A percentile compares a stretch with the other conserved stretches of the same genome.
These are phyloP conservation scores for Polyommatus iphigenia DNA, from an alignment of 2,888 invertebrate genomes.

Conservation along the genomic window DNA sequence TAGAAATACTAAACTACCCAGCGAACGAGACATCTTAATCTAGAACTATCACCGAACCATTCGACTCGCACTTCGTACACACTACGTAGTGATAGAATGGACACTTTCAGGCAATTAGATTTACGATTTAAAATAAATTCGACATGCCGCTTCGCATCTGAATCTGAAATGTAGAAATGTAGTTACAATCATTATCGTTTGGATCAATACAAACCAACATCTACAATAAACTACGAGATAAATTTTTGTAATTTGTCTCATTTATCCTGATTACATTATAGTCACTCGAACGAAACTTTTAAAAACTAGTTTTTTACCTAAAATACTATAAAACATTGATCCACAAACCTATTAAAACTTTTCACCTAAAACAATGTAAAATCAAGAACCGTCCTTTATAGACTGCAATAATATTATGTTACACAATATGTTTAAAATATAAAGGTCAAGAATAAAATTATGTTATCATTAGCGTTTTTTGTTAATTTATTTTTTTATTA, in stretches of 20 bases:
- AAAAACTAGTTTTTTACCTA: neutral
- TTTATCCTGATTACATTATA: neutral
- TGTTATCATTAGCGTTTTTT: no score
- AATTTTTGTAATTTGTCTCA: neutral
- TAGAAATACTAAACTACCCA: slow-evolving; percentile 78
- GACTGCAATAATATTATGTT: no score
- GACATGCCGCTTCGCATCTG: slow-evolving; percentile 41
- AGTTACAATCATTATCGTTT: neutral
- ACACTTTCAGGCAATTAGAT: slow-evolving; percentile 46
- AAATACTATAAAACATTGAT: slow-evolving; percentile 3
- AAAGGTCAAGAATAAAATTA: no score
- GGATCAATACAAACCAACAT: neutral
- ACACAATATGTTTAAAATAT: no score
- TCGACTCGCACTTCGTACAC: slow-evolving; percentile 63
- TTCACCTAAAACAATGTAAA: neutral
- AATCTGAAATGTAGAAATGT: slow-evolving; percentile 33
- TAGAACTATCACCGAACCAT: slow-evolving; percentile 73
- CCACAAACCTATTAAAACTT: slow-evolving; percentile 9
- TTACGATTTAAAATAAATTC: slow-evolving; percentile 47
- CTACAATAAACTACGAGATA: neutral
- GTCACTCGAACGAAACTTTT: neutral
- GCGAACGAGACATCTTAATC: slow-evolving; percentile 67
- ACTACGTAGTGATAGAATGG: slow-evolving; percentile 52
- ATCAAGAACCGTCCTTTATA: neutral
- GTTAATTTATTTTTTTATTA: no score